A percentile compares a stretch with the other conserved stretches of the same genome.
Evolutionary conservation across 2,797 vertebrate genomes (phyloP).

Genomic region (Spinibarbus caldwelli): DNA sequence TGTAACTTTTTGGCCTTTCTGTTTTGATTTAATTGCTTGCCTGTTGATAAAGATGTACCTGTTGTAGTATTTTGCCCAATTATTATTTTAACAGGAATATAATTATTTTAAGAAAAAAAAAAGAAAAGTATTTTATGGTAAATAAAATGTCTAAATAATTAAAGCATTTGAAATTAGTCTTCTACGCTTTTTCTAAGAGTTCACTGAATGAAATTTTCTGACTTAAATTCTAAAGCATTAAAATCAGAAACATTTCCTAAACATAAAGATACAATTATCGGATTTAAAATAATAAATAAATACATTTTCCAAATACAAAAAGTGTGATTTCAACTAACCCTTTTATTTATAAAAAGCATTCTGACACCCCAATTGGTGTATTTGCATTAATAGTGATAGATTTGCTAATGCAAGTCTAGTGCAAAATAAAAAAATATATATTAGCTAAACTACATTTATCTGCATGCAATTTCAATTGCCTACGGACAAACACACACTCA

Average conservation of each 20-base stretch:
- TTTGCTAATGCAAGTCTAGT: background rate
- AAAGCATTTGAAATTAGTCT: background rate
- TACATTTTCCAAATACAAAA: background rate
- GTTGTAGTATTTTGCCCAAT: background rate
- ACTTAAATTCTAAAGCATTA: background rate
- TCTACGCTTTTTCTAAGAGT: background rate
- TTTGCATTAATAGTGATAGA: background rate
- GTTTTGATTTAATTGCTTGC: background rate
- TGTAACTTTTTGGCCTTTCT: background rate
- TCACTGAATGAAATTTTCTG: background rate
- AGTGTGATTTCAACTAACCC: background rate
- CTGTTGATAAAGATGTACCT: background rate
- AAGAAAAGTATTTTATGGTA: background rate
- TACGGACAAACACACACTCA: slow-evolving; percentile 14
- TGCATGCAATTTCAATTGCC: slow-evolving; percentile 31
- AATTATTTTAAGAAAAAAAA: background rate
- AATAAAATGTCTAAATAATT: background rate
- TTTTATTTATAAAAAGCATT: background rate
- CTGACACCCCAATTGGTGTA: background rate
- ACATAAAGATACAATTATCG: background rate
- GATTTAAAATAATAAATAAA: background rate
- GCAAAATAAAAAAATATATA: background rate
- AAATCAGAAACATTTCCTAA: background rate
- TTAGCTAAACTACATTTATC: slow-evolving; percentile 21
- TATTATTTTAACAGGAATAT: background rate